phyloP scores from a whole-genome alignment of 2,888 invertebrate genomes.

The Polymixis flavicincta region DNA sequence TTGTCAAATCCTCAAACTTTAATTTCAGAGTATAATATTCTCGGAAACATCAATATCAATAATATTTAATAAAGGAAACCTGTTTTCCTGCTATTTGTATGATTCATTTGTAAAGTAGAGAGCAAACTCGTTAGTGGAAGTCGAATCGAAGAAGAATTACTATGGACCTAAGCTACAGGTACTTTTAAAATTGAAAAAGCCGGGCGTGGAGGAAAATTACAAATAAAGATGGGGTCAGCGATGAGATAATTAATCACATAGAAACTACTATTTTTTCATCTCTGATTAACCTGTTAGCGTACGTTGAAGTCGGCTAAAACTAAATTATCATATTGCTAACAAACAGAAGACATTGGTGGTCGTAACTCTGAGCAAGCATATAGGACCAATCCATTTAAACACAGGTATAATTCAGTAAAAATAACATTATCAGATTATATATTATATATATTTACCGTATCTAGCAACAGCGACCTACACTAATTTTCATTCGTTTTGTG shows the following conservation, averaged over 20 bases:
- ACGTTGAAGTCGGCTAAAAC: slow-evolving; percentile 21
- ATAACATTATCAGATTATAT: background rate
- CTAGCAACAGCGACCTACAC: no score
- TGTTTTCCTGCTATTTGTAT: slow-evolving; percentile 28
- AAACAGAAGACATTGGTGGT: background rate
- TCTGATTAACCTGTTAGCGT: background rate
- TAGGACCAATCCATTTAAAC: background rate
- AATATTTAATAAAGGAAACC: slow-evolving; percentile 31
- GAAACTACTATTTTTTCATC: background rate
- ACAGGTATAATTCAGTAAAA: background rate
- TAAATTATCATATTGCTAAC: slow-evolving; percentile 11
- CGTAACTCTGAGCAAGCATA: background rate
- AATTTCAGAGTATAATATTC: slow-evolving; percentile 40
- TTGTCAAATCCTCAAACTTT: slow-evolving; percentile 34
- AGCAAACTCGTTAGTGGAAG: slow-evolving; percentile 4
- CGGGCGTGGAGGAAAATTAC: background rate
- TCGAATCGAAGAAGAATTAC: slow-evolving; percentile 1
- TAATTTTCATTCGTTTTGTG: no score
- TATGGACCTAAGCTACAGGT: background rate
- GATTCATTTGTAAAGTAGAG: slow-evolving; percentile 24
- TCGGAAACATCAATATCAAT: slow-evolving; percentile 41
- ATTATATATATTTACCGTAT: no score
- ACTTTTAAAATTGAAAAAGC: background rate
- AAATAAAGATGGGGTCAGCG: slow-evolving; percentile 21
- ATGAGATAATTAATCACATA: slow-evolving; percentile 30